phyloP scores from a whole-genome alignment of 2,797 vertebrate species.

The Macrochelys suwanniensis region DNA sequence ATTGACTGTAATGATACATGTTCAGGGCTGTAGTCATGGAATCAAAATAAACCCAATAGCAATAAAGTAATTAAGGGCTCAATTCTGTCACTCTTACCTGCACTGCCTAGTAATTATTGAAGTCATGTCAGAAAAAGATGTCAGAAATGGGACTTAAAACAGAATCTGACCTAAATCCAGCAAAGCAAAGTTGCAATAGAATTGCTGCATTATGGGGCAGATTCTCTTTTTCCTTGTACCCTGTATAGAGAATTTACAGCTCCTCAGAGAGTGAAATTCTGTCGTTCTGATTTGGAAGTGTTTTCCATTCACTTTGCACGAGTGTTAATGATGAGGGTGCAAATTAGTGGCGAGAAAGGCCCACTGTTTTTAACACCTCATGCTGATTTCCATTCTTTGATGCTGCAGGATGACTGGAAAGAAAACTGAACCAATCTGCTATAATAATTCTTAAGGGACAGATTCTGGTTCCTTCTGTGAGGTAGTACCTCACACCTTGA shows the following conservation, averaged over 20 bases:
- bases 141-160: not conserved
- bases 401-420: slow-evolving; percentile 31
- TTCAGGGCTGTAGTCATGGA: not conserved
- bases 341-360: not conserved
- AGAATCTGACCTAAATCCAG: not conserved
- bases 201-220: not conserved
- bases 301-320: not conserved
- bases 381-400: not conserved
- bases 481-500: not conserved
- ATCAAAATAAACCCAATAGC: not conserved
- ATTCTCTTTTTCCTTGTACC: not conserved
- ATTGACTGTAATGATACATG: fast-evolving
- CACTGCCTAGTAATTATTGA: slow-evolving; percentile 55
- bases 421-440: slow-evolving; percentile 10
- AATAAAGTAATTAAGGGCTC: not conserved
- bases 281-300: not conserved
- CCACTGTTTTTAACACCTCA: not conserved
- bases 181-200: not conserved
- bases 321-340: not conserved
- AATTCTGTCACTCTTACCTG: slow-evolving; percentile 16
- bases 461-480: not conserved
- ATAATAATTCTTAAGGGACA: not conserved
- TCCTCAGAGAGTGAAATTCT: not conserved
- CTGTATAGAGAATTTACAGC: not conserved
- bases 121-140: not conserved